These are phyloP conservation scores for Natator depressus DNA, from an alignment of 2,113 vertebrate genomes.

Conservation along the genomic window DNA sequence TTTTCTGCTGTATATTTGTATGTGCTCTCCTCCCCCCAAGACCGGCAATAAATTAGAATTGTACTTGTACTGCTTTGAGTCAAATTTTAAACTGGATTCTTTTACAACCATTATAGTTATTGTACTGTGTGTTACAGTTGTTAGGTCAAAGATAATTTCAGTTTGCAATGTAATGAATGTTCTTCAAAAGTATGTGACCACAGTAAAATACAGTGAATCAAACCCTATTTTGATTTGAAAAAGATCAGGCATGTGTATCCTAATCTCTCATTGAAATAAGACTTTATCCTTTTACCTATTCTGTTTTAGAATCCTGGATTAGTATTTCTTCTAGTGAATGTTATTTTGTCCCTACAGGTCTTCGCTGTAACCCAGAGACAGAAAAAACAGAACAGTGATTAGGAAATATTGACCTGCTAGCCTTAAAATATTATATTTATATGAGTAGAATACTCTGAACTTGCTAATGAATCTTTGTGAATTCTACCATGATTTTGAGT, in stretches of 20 bases:
- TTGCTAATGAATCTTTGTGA: background rate
- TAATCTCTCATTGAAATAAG: background rate
- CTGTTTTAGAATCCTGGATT: background rate
- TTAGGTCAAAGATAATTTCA: background rate
- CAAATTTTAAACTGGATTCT: background rate
- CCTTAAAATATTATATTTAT: background rate
- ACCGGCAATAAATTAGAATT: background rate
- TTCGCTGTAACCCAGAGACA: slow-evolving; percentile 7
- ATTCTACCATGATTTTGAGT: background rate
- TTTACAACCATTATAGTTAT: background rate
- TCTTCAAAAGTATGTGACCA: background rate
- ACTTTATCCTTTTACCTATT: background rate
- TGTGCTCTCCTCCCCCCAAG: background rate
- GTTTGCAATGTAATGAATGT: background rate
- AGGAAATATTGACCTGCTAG: background rate
- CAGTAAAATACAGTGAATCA: background rate
- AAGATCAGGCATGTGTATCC: background rate
- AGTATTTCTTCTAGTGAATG: background rate
- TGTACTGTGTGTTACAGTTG: background rate
- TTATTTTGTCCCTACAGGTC: background rate
- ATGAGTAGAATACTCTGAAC: background rate
- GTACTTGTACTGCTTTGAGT: background rate
- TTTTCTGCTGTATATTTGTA: background rate
- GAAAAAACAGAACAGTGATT: background rate
- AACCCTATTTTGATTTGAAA: background rate